Evolutionary conservation across 2,113 vertebrate species (phyloP).

Genomic region (Megatriorchis doriae): DNA sequence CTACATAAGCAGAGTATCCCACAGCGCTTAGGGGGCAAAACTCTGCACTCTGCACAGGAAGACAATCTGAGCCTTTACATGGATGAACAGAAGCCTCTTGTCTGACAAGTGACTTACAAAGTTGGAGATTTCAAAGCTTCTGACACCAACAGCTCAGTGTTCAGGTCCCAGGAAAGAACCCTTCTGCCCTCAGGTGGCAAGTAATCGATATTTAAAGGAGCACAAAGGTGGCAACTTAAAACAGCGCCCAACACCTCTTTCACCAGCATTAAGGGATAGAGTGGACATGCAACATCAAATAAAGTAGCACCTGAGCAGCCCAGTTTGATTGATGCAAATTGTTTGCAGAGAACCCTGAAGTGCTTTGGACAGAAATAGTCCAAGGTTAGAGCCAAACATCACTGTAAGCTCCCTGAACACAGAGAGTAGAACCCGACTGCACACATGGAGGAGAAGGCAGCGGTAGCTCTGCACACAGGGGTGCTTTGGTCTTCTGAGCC

Average conservation of each 20-base stretch:
- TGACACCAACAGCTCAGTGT: background rate
- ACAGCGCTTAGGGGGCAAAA: background rate
- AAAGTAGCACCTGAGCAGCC: background rate
- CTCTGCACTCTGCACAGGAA: background rate
- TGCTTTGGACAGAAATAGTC: background rate
- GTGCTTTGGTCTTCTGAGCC: background rate
- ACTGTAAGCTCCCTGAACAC: background rate
- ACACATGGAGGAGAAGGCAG: background rate
- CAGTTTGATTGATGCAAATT: background rate
- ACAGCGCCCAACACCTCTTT: background rate
- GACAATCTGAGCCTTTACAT: background rate
- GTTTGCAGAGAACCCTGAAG: background rate
- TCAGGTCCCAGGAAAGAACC: background rate
- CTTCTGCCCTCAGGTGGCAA: background rate
- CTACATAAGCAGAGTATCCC: too few species aligned
- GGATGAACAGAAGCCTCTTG: background rate
- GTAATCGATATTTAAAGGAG: background rate
- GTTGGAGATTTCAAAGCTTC: background rate
- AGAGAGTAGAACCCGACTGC: background rate
- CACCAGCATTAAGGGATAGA: background rate
- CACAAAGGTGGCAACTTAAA: background rate
- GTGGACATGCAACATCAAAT: background rate
- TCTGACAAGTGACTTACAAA: background rate
- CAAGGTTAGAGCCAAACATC: background rate
- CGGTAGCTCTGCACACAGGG: conserved; percentile 16